Evolutionary conservation across 2,888 invertebrate species (phyloP).

Genomic region (Xylocampa areola): DNA sequence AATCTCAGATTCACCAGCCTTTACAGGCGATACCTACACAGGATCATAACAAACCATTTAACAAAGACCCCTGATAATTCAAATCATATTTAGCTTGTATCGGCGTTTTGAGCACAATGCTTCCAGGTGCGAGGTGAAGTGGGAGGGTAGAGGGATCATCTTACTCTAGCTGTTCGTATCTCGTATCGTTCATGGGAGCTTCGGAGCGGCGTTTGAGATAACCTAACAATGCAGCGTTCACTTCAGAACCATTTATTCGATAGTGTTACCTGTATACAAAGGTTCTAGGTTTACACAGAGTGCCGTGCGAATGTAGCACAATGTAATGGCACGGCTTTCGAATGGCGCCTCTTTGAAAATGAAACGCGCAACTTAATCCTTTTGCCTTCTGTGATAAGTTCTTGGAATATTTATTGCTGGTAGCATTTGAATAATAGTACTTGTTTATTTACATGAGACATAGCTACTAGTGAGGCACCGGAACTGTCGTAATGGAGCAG

Average conservation of each 20-base stretch:
- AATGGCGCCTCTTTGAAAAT: conserved; percentile 44
- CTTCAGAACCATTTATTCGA: conserved; percentile 80
- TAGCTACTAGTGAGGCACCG: too few relatives aligned
- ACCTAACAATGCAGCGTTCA: conserved; percentile 80
- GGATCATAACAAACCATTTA: conserved; percentile 59
- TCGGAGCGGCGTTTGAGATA: conserved; percentile 75
- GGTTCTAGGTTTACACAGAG: conserved; percentile 57
- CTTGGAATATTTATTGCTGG: conserved; percentile 34
- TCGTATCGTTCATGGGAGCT: conserved; percentile 64
- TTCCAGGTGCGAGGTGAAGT: conserved; percentile 38
- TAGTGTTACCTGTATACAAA: conserved; percentile 66
- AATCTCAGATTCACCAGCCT: conserved; percentile 36
- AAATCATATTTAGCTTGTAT: conserved; percentile 61
- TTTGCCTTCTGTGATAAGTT: conserved; percentile 32
- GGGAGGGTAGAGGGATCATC: conserved; percentile 67
- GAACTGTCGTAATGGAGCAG: too few relatives aligned
- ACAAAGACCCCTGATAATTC: conserved; percentile 63
- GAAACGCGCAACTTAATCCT: conserved; percentile 42
- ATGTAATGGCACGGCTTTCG: conserved; percentile 38
- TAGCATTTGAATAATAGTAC: not conserved
- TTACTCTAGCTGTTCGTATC: conserved; percentile 68
- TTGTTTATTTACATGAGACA: not conserved
- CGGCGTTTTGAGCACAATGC: conserved; percentile 62
- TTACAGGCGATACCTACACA: conserved; percentile 42
- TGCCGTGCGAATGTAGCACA: conserved; percentile 36